phyloP scores from a whole-genome alignment of 2,797 vertebrate genomes.

The Anniella stebbinsi region DNA sequence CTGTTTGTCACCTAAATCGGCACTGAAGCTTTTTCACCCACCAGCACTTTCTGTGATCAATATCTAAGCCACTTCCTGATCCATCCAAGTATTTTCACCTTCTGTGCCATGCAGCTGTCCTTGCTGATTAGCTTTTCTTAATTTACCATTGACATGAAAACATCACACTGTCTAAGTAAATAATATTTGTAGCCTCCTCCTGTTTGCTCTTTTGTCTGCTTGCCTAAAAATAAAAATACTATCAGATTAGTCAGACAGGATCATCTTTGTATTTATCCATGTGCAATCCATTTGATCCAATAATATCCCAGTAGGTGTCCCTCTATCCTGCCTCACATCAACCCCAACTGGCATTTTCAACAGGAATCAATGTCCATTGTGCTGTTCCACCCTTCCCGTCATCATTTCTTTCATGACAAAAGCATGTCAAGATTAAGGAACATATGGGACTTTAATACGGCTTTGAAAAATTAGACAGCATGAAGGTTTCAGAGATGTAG shows the following conservation, averaged over 20 bases:
- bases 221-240: conserved; percentile 57
- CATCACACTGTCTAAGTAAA: conserved; percentile 23
- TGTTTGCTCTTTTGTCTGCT: conserved; percentile 25
- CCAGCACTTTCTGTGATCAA: conserved; percentile 10
- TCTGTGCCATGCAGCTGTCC: conserved; percentile 44
- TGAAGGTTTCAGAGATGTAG: conserved; percentile 67
- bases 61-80: conserved; percentile 43
- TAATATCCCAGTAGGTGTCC: conserved; percentile 50
- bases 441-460: conserved; percentile 54
- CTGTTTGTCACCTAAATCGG: conserved; percentile 44
- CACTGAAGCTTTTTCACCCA: conserved; percentile 40
- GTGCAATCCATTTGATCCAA: conserved; percentile 50
- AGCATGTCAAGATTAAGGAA: conserved; percentile 53
- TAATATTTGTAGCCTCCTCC: conserved; percentile 28
- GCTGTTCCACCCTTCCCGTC: conserved; percentile 51
- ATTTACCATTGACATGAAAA: conserved; percentile 26
- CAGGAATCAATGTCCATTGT: conserved; percentile 54
- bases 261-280: conserved; percentile 48
- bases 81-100: conserved; percentile 34
- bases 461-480: conserved; percentile 68
- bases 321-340: conserved; percentile 34
- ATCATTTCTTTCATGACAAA: conserved; percentile 55
- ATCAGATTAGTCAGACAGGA: conserved; percentile 45
- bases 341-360: conserved; percentile 53
- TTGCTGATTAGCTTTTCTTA: conserved; percentile 33